Conservation (phyloP, 2,113 vertebrate species). For the Podarcis raffonei region DNA sequence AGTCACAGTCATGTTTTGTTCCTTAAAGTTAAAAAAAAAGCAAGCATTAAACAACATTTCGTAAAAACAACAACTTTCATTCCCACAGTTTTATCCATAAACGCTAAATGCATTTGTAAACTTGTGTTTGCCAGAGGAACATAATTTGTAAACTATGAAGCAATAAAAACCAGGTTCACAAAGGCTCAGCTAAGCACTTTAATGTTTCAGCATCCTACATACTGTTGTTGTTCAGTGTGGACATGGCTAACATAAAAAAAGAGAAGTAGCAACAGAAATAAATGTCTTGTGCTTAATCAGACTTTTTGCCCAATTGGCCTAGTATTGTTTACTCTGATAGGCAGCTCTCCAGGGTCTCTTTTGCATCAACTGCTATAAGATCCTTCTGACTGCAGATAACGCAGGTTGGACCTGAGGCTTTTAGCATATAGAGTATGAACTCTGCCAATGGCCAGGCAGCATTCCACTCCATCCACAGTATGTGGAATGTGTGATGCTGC, state of each 20-base stretch:
- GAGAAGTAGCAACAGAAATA: not conserved
- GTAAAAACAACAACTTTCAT: not conserved
- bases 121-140: not conserved
- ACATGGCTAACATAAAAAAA: not conserved
- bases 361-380: not conserved
- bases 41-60: not conserved
- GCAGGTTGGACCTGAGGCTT: not conserved
- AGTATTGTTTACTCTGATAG: not conserved
- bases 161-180: not conserved
- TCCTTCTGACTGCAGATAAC: not conserved
- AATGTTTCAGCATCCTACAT: not conserved
- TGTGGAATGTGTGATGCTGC: not conserved
- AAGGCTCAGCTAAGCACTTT: not conserved
- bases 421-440: not conserved
- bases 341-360: not conserved
- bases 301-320: not conserved
- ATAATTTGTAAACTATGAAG: not conserved
- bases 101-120: not conserved
- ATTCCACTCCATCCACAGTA: not conserved
- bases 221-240: not conserved
- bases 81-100: not conserved
- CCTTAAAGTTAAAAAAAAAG: slow-evolving; percentile 75
- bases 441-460: not conserved
- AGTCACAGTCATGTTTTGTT: slow-evolving; percentile 97
- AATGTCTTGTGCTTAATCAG: not conserved